Conservation (phyloP, 2,888 invertebrate species). For the Drosophila demipolita region DNA sequence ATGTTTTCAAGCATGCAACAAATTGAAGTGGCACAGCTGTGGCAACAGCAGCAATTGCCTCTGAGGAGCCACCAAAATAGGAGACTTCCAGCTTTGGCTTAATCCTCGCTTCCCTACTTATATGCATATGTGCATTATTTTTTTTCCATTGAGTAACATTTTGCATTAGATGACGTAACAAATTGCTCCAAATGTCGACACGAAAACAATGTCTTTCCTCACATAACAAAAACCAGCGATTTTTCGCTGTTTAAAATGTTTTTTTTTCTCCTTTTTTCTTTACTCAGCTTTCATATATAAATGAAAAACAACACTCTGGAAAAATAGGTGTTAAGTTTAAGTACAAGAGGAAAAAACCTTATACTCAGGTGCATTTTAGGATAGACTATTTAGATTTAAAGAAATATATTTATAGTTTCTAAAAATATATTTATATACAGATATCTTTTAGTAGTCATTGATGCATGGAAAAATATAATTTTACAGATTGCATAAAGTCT, state of each 20-base stretch:
- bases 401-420: background rate
- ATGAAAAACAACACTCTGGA: conserved; percentile 38
- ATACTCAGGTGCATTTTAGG: background rate
- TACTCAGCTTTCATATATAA: conserved; percentile 35
- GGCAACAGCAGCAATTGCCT: conserved; percentile 33
- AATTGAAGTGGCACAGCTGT: conserved; percentile 56
- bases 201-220: conserved; percentile 54
- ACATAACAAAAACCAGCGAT: conserved; percentile 21
- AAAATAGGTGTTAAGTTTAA: background rate
- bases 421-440: background rate
- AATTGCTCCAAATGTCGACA: conserved; percentile 68
- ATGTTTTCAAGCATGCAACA: conserved; percentile 40
- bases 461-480: background rate
- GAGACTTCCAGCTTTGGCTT: conserved; percentile 13
- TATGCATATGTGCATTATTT: background rate
- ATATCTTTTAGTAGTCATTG: background rate
- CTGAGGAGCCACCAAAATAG: conserved; percentile 51
- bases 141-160: conserved; percentile 37
- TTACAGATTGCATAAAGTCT: background rate
- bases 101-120: background rate
- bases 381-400: background rate
- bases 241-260: conserved; percentile 30
- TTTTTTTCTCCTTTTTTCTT: conserved; percentile 7
- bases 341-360: background rate
- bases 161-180: conserved; percentile 76